These are phyloP conservation scores for Lymantria dispar DNA, from an alignment of 2,888 invertebrate genomes.

Conservation along the genomic window DNA sequence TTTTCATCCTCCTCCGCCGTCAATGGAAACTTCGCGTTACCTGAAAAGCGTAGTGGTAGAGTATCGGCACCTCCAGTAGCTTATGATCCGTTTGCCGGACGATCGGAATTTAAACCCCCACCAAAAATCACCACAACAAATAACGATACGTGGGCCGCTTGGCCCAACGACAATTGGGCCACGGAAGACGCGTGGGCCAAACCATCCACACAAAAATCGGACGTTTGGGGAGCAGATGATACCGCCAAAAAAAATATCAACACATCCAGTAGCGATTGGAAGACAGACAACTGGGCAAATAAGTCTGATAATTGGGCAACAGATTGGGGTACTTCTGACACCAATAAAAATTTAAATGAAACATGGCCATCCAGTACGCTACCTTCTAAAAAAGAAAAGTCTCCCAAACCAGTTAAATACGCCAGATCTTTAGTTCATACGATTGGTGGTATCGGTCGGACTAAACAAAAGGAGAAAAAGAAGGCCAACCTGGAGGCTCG, in stretches of 20 bases:
- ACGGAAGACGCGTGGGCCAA: conserved; percentile 62
- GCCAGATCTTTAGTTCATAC: conserved; percentile 72
- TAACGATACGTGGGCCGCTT: conserved; percentile 63
- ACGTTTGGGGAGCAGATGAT: conserved; percentile 37
- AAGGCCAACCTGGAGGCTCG: conserved; percentile 38
- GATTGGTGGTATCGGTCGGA: conserved; percentile 71
- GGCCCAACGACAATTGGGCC: conserved; percentile 56
- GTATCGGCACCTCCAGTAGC: conserved; percentile 68
- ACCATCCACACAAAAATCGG: conserved; percentile 31
- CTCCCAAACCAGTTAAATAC: conserved; percentile 74
- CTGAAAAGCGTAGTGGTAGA: conserved; percentile 63
- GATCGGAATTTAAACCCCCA: conserved; percentile 19
- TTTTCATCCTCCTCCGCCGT: conserved; percentile 46
- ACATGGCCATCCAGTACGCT: conserved; percentile 71
- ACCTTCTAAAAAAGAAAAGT: conserved; percentile 72
- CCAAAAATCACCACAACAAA: conserved; percentile 8
- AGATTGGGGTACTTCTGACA: conserved; percentile 52
- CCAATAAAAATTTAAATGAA: conserved; percentile 66
- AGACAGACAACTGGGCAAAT: conserved; percentile 55
- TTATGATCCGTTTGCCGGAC: conserved; percentile 50
- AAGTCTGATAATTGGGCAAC: conserved; percentile 58
- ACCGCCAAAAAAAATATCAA: conserved; percentile 30
- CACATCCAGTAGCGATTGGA: conserved; percentile 43
- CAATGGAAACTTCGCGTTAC: conserved; percentile 50
- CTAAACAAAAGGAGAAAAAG: conserved; percentile 64